Percentiles rank a stretch among this genome's conserved stretches.
phyloP scores from a whole-genome alignment of 2,797 vertebrate species.

The Fundulus diaphanus region DNA sequence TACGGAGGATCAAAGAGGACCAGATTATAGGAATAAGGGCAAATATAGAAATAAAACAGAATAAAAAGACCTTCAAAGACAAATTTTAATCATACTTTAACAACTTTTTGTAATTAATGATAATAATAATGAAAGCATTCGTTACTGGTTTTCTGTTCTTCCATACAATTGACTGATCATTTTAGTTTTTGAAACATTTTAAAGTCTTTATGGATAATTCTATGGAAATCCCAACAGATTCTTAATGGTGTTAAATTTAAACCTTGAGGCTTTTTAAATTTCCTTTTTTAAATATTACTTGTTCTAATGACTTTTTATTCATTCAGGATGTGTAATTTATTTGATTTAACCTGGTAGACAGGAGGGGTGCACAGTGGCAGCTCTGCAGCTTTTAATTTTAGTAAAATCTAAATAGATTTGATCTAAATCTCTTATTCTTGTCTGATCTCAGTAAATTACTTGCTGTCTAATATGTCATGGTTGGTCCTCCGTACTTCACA shows the following conservation, averaged over 20 bases:
- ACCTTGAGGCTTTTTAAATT: not conserved
- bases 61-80: not conserved
- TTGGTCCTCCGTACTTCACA: not conserved
- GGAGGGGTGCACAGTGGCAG: too few species aligned
- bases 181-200: not conserved
- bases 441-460: not conserved
- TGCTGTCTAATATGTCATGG: not conserved
- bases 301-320: not conserved
- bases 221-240: not conserved
- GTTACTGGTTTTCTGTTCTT: not conserved
- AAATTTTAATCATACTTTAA: not conserved
- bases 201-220: not conserved
- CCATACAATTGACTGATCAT: not conserved
- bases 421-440: not conserved
- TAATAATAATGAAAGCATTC: not conserved
- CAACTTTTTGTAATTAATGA: not conserved
- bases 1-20: conserved; percentile 11
- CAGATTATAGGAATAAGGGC: not conserved
- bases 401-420: not conserved
- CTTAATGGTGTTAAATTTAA: not conserved
- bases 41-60: not conserved
- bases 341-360: too few species aligned
- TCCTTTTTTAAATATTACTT: not conserved
- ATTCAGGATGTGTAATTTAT: not conserved
- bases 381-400: not conserved